Evolutionary conservation across 2,888 invertebrate genomes (phyloP), one percentile per base, ranked within the genome.

Genomic region (Ellobium chinense): DNA sequence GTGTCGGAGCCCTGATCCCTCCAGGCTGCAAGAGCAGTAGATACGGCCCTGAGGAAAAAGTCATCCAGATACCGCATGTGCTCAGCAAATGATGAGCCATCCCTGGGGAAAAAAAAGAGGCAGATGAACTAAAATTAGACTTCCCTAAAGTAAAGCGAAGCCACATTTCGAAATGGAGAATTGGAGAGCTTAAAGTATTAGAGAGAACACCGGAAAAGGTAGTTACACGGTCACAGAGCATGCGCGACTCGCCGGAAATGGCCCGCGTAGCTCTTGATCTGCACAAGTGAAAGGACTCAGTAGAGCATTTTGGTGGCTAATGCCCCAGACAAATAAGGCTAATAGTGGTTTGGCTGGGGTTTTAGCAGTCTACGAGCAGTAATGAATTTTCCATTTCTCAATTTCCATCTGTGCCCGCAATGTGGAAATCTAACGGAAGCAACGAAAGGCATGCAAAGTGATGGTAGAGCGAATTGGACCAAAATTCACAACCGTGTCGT

Each of bases 321-420:
- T 60, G 70, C 62, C 31, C 29, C 27, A 3, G 62, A 70, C 70
- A 78, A 78, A 70, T 78, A 39, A 27, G 29, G 37, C 60, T 68
- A 77, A 77, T 68, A 58, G 39, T 46, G 39, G 46, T n/a, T 14
- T 58, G 31, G 46, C 18, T 31, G 5, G 21, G 37, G 31, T 39
- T 70, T 58, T 27, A 62, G 62, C 46, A 27, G n/a, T 29, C 58
- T 68, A 24, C 37, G 5, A 62, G 62, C 78, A 29, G 31, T 78
- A 78, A 78, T 78, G 78, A 78, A 78, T 78, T 78, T 78, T 78
- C 78, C 78, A 78, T 78, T 78, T 78, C 69, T 70, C 70, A 78
- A 70, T 78, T 78, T 78, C 34, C 70, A 4, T 56, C 29, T 36
- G 68, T n/a, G 60, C 1, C 18, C n/a, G 37, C 36, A 27, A 69